Conservation (phyloP, 2,888 invertebrate genomes). For the Leptinotarsa peninsularis region DNA sequence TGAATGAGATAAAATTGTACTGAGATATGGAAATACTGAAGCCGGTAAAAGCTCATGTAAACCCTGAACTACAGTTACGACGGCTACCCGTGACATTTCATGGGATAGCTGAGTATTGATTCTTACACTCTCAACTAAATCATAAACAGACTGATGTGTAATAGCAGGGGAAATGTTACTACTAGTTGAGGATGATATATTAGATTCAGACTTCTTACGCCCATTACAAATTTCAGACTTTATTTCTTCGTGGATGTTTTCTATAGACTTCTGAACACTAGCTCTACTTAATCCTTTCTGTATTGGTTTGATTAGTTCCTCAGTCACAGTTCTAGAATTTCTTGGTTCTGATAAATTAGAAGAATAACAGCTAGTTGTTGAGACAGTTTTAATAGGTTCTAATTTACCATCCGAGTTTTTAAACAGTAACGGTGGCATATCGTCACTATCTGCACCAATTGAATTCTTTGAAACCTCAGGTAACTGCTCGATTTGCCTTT, state of each 20-base stretch:
- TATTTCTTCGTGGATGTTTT: conserved; percentile 60
- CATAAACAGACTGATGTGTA: conserved; percentile 75
- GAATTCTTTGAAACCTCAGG: conserved; percentile 57
- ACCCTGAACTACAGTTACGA: conserved; percentile 78
- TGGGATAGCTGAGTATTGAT: conserved; percentile 88
- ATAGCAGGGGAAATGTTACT: conserved; percentile 64
- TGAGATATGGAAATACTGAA: conserved; percentile 72
- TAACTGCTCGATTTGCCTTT: conserved; percentile 70
- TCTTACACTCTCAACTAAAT: conserved; percentile 83
- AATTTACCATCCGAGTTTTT: conserved; percentile 61
- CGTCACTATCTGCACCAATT: conserved; percentile 55
- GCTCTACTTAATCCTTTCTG: conserved; percentile 55
- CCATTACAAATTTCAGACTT: conserved; percentile 55
- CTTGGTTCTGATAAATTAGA: conserved; percentile 49
- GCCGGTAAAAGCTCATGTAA: conserved; percentile 72
- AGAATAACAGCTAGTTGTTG: conserved; percentile 48
- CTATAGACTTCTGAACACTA: conserved; percentile 58
- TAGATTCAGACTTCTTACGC: conserved; percentile 56
- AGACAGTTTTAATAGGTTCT: conserved; percentile 52
- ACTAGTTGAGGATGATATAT: conserved; percentile 41
- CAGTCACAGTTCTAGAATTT: conserved; percentile 42
- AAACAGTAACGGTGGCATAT: conserved; percentile 57
- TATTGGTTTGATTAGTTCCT: conserved; percentile 57
- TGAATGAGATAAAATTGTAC: conserved; percentile 70
- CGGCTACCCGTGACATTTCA: conserved; percentile 86